Evolutionary conservation across 2,888 invertebrate genomes (phyloP), one percentile per base, ranked within the genome.

Genomic region (Drosophila aldrichi): DNA sequence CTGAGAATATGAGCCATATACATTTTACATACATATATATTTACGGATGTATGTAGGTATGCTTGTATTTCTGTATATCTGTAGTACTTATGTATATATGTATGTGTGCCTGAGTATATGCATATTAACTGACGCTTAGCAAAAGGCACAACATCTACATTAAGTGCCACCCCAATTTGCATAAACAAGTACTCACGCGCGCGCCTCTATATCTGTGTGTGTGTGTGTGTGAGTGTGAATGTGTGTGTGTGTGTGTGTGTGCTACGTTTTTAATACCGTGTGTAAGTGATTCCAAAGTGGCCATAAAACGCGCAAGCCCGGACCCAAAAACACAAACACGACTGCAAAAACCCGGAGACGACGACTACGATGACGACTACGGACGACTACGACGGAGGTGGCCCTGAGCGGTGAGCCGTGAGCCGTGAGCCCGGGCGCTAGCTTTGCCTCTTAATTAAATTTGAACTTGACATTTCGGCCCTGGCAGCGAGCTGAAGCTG

Each of bases 401-500:
- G 48, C 48, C 48, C 29, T 49, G 48, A 46, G 14, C 40, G 16
- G 12, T 16, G 44, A 44, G n/a, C 40, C 16, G 4, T 22, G 44
- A 22, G n/a, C 38, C 14, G 7, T 40, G 51, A 60, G 77, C 77
- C 41, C 40, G 38, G 75, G 61, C 44, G 8, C 44, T 20, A 44
- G 16, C 38, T 20, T 46, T 76, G 65, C 25, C 60, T 75, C 67
- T 70, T 88, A 88, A 85, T 87, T 83, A 87, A 88, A 76, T 83
- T 87, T 86, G 82, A 85, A 87, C 87, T 87, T 88, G 82, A 88
- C 81, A 81, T 86, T 86, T 77, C 70, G 65, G 77, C 69, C 77
- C 58, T 72, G 79, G 70, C 48, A 44, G 56, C 22, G 54, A 40
- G 32, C 68, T 46, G 61, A 18, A 41, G 49, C 61, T 34, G 64